Evolutionary conservation across 2,113 vertebrate genomes (phyloP).

Genomic region (Hippopotamus amphibius): DNA sequence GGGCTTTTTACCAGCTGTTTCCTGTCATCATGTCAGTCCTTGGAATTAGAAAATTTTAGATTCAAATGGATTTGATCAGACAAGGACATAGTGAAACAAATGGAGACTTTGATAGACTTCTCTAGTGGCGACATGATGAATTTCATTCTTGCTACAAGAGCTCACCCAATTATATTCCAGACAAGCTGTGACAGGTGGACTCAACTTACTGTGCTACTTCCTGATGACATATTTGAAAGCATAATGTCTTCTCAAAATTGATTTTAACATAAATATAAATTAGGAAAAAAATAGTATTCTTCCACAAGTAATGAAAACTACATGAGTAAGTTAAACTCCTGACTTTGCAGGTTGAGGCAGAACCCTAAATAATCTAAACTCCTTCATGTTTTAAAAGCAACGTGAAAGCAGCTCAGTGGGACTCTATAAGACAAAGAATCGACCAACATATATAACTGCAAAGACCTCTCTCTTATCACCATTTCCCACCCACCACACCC

Average conservation of each 20-base stretch:
- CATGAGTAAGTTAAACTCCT: background rate
- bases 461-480: rapidly evolving
- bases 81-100: constrained; percentile 62
- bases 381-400: background rate
- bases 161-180: constrained; percentile 53
- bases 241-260: background rate
- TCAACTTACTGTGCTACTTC: background rate
- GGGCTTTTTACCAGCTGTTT: constrained; percentile 75
- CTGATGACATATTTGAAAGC: constrained; percentile 9
- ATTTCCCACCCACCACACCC: background rate
- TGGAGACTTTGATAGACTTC: constrained; percentile 69
- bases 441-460: background rate
- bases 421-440: background rate
- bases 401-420: background rate
- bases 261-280: constrained; percentile 46
- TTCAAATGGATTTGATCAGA: constrained; percentile 75
- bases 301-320: background rate
- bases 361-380: background rate
- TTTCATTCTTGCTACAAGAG: constrained; percentile 61
- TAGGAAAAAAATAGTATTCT: background rate
- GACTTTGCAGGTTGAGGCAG: background rate
- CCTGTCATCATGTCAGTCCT: constrained; percentile 74
- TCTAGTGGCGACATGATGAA: constrained; percentile 31
- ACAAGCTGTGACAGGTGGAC: constrained; percentile 67
- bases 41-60: constrained; percentile 76